Conservation (phyloP, 2,113 vertebrate genomes). For the Ameiurus melas region DNA sequence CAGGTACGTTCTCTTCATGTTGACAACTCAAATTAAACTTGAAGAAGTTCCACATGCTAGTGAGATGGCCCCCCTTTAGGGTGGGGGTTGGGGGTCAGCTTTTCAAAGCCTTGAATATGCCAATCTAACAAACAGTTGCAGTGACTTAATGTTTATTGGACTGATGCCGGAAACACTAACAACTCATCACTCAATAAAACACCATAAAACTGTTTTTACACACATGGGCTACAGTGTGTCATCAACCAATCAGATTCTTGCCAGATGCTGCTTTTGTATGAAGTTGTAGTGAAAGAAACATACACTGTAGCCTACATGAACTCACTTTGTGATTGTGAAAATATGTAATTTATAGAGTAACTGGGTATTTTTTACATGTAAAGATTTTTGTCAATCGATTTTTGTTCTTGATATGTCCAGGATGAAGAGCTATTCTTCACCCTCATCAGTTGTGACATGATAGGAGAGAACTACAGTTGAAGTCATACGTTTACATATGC, state of each 20-base stretch:
- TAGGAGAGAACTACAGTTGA: not conserved
- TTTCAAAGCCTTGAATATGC: not conserved
- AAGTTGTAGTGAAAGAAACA: not conserved
- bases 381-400: not conserved
- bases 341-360: not conserved
- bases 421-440: not conserved
- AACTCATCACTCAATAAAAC: slow-evolving; percentile 18
- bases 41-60: too few species aligned
- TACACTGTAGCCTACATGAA: not conserved
- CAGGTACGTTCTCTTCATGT: too few species aligned
- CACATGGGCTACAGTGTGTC: not conserved
- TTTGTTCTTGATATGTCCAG: not conserved
- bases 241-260: not conserved
- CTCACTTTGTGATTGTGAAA: not conserved
- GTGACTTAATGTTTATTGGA: slow-evolving; percentile 2
- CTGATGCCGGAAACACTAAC: not conserved
- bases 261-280: not conserved
- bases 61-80: too few species aligned
- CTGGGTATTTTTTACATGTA: not conserved
- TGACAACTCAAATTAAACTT: too few species aligned
- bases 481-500: too few species aligned
- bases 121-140: not conserved
- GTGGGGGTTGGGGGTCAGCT: too few species aligned
- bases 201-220: not conserved
- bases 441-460: not conserved